Percentiles rank a stretch among this genome's conserved stretches.
phyloP scores from a whole-genome alignment of 2,113 vertebrate species.

The Chloebia gouldiae region DNA sequence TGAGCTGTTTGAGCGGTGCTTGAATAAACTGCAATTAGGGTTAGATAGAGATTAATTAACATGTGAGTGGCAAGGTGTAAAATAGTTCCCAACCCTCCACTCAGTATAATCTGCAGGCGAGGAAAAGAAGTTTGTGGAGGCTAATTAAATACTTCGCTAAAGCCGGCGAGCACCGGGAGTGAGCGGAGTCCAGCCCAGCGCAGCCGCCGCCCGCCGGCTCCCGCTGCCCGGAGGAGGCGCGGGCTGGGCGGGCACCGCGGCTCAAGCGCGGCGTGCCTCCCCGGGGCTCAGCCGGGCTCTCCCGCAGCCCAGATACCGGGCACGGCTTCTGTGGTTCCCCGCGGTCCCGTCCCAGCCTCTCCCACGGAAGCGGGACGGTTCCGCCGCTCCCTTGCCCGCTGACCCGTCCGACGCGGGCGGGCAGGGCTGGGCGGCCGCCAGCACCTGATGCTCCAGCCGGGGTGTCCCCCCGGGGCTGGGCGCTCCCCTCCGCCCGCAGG shows the following conservation, averaged over 20 bases:
- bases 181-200: neutral
- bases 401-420: neutral
- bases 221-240: neutral
- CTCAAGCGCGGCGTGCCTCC: neutral
- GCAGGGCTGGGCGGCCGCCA: neutral
- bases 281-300: neutral
- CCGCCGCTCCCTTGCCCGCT: neutral
- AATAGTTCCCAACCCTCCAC: constrained; percentile 80
- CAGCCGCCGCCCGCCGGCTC: neutral
- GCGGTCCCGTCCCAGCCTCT: neutral
- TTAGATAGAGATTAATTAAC: constrained; percentile 87
- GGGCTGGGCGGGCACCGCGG: neutral
- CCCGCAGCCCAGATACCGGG: neutral
- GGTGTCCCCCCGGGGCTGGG: neutral
- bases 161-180: constrained; percentile 56
- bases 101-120: constrained; percentile 79
- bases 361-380: neutral
- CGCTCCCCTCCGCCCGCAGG: neutral
- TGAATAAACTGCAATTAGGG: constrained; percentile 92
- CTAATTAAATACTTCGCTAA: constrained; percentile 78
- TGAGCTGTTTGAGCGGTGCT: constrained; percentile 84
- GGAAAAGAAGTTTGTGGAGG: constrained; percentile 75
- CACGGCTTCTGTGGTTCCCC: neutral
- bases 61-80: constrained; percentile 86
- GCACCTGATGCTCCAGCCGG: neutral